These are phyloP conservation scores for Trematocara stigmaticum DNA, from an alignment of 2,113 vertebrate species.

Conservation along the genomic window DNA sequence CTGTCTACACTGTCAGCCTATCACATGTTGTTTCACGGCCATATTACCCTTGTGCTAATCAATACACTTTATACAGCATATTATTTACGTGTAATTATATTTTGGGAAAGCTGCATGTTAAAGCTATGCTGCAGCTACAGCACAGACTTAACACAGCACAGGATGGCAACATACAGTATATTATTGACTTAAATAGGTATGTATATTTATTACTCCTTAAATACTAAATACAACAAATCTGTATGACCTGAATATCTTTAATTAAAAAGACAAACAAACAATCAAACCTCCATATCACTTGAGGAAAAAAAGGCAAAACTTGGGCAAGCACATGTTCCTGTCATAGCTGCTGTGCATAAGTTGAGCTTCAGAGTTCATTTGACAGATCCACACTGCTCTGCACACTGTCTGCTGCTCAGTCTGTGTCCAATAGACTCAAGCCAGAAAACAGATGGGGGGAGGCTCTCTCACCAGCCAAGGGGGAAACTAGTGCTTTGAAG, in stretches of 20 bases:
- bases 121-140: background rate
- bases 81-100: background rate
- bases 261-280: background rate
- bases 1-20: background rate
- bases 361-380: background rate
- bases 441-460: slow-evolving; percentile 5
- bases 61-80: background rate
- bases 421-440: background rate
- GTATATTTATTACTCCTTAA: background rate
- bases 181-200: background rate
- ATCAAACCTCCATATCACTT: background rate
- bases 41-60: background rate
- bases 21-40: background rate
- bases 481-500: slow-evolving; percentile 29
- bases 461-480: background rate
- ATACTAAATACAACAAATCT: background rate
- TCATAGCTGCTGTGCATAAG: background rate
- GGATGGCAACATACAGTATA: background rate
- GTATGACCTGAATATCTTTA: background rate
- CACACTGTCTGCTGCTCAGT: slow-evolving; percentile 12
- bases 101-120: background rate
- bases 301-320: background rate
- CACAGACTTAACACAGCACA: background rate
- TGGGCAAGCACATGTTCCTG: background rate
- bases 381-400: background rate